A percentile compares a stretch with the other conserved stretches of the same genome.
Conservation (phyloP, 2,113 vertebrate species). For the Clarias batrachus region DNA sequence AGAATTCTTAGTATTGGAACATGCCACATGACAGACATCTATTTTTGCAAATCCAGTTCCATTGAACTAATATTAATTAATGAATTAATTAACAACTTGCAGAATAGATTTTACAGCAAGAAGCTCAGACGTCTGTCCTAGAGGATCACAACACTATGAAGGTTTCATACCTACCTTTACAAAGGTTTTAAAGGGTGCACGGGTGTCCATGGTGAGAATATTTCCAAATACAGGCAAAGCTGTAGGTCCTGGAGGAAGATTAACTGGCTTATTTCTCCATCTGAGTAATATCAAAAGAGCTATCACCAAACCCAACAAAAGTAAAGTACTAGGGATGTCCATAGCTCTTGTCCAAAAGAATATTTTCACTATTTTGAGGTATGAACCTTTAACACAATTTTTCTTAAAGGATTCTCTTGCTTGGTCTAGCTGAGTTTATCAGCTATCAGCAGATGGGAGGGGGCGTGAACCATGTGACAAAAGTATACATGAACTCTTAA, state of each 20-base stretch:
- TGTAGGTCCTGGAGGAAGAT: slow-evolving; percentile 65
- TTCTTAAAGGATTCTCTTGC: not conserved
- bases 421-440: not conserved
- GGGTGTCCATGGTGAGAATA: slow-evolving; percentile 59
- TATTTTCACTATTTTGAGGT: not conserved
- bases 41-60: not conserved
- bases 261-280: slow-evolving; percentile 25
- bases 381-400: not conserved
- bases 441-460: not conserved
- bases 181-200: slow-evolving; percentile 61
- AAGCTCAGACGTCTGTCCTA: too few species aligned
- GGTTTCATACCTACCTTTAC: slow-evolving; percentile 50
- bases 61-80: not conserved
- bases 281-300: slow-evolving; percentile 56
- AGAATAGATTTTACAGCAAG: too few species aligned
- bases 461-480: too few species aligned
- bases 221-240: slow-evolving; percentile 67
- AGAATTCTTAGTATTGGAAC: not conserved
- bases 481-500: too few species aligned
- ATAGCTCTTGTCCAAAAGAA: slow-evolving; percentile 36
- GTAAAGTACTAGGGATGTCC: slow-evolving; percentile 54
- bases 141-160: slow-evolving; percentile 6
- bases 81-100: not conserved
- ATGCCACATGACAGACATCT: too few species aligned
- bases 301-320: slow-evolving; percentile 52